Percentiles rank a stretch among this genome's conserved stretches.
phyloP scores from a whole-genome alignment of 2,797 vertebrate species.

The Arctocebus calabarensis region DNA sequence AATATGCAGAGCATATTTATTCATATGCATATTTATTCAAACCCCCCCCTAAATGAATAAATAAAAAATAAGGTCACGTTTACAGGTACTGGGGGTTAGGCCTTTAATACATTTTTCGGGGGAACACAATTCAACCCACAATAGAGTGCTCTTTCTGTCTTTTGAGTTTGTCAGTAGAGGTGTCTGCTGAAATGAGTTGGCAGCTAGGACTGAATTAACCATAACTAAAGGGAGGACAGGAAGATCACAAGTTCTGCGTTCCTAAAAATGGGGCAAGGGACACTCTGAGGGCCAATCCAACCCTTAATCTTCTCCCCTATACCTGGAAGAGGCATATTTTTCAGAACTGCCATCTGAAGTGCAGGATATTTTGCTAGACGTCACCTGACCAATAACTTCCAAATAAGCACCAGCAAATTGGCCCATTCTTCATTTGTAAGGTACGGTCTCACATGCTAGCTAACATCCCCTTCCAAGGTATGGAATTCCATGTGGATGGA shows the following conservation, averaged over 20 bases:
- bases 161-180: neutral
- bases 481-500: neutral
- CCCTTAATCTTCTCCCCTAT: neutral
- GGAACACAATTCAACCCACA: neutral
- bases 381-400: neutral
- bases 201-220: too few species aligned
- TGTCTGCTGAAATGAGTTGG: neutral
- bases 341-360: constrained; percentile 36
- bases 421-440: constrained; percentile 59
- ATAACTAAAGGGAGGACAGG: neutral
- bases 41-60: too few species aligned
- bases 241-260: neutral
- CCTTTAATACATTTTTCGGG: neutral
- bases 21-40: too few species aligned
- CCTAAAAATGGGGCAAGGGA: neutral
- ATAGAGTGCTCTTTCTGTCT: neutral
- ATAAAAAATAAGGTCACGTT: neutral
- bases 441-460: constrained; percentile 46
- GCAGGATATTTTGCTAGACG: neutral
- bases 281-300: neutral
- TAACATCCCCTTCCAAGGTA: constrained; percentile 59
- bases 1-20: too few species aligned
- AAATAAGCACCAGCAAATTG: constrained; percentile 32
- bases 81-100: neutral
- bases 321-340: constrained; percentile 49